Conservation (phyloP, 2,888 invertebrate species). For the Trissolcus japonicus region DNA sequence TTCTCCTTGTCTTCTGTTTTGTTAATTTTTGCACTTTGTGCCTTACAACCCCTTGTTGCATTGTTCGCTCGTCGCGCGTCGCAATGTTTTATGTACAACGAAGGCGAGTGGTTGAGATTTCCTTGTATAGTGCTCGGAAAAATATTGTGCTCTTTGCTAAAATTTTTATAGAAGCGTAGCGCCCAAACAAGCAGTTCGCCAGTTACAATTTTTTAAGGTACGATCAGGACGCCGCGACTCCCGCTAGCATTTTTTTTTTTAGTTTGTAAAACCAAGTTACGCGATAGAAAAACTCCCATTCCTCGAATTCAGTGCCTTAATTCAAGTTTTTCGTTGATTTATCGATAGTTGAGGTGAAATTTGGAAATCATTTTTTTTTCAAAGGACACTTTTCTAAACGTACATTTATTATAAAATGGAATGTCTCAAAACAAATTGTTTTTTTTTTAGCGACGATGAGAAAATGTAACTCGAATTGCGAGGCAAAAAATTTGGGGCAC, state of each 20-base stretch:
- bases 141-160: slow-evolving; percentile 41
- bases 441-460: too few relatives aligned
- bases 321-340: background rate
- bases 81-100: slow-evolving; percentile 32
- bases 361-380: background rate
- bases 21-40: slow-evolving; percentile 38
- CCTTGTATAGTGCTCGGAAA: slow-evolving; percentile 28
- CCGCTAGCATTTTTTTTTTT: background rate
- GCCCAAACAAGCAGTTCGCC: slow-evolving; percentile 17
- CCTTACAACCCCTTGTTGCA: slow-evolving; percentile 42
- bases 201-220: slow-evolving; percentile 21
- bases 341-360: background rate
- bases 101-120: slow-evolving; percentile 25
- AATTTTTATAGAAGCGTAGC: slow-evolving; percentile 6
- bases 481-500: background rate
- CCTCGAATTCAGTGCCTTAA: slow-evolving; percentile 20
- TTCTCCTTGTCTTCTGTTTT: slow-evolving; percentile 8
- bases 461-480: background rate
- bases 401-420: too few relatives aligned
- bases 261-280: slow-evolving; percentile 11
- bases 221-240: slow-evolving; percentile 12
- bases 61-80: slow-evolving; percentile 13
- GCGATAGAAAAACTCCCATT: slow-evolving; percentile 40
- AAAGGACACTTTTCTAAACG: background rate
- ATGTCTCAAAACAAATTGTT: too few relatives aligned